These are phyloP conservation scores for Manis pentadactyla DNA, from an alignment of 2,797 vertebrate genomes.

Conservation along the genomic window DNA sequence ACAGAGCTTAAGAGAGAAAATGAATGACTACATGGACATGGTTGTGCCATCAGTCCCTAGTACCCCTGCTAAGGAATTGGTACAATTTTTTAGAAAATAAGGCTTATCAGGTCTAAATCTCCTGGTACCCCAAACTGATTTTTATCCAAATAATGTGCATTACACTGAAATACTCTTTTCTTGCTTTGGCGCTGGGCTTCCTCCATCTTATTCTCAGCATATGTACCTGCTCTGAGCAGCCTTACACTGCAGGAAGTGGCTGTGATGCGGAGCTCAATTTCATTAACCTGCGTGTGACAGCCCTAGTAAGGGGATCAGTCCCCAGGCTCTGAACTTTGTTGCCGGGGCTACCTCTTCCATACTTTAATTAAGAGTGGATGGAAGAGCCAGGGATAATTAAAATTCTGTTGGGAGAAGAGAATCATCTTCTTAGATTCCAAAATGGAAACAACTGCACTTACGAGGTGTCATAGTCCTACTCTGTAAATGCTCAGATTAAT, in stretches of 20 bases:
- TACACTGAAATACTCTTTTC: not conserved
- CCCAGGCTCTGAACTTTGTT: too few relatives aligned
- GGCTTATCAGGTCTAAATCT: not conserved
- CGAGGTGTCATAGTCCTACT: accelerated
- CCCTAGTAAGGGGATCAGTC: not conserved
- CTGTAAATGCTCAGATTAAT: not conserved
- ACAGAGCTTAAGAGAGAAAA: not conserved
- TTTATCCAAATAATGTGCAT: not conserved
- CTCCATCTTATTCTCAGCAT: not conserved
- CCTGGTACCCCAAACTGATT: not conserved
- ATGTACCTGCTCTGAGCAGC: not conserved
- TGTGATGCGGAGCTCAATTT: not conserved
- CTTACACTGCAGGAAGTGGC: not conserved
- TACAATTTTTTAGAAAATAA: not conserved
- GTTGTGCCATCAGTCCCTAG: not conserved
- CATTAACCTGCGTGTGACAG: not conserved
- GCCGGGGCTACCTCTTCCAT: accelerated
- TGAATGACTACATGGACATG: not conserved
- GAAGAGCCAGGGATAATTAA: not conserved
- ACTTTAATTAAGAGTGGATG: not conserved
- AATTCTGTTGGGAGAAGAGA: not conserved
- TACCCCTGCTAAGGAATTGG: not conserved
- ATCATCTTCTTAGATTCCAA: not conserved
- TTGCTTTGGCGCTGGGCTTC: not conserved
- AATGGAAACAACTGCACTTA: not conserved